Base-by-base conservation (phyloP, 2,888 invertebrate genomes). In the Brachyptera risi region DNA sequence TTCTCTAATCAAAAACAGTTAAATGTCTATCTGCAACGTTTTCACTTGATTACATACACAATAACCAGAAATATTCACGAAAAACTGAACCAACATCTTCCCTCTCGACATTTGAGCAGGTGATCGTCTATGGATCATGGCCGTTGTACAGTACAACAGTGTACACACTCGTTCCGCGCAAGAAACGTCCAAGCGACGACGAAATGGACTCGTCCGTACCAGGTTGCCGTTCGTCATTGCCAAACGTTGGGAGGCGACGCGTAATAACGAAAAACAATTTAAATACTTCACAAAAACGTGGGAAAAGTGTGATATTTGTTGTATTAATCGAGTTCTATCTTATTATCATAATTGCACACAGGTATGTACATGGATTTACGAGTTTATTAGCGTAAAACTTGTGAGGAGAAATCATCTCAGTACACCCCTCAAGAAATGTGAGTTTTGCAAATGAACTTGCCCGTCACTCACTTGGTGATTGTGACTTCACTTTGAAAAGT, bases 51-150 rank as follows among this genome's bases (percentile, higher is more conserved):
- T 19, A 3, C 11, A 17, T 44, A 19, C 19, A 44, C 19, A 44
- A 44, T 44, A 21, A 44, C n/a, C 19, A 44, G 11, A 19, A 21
- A n/a, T 44, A 17, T 21, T 44, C 19, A n/a, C 23, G 5, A 19
- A 42, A 54, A 42, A 37, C 58, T 9, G 13, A 21, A 19, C 42
- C 26, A 50, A 56, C 63, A 63, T 63, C 49, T 60, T 63, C 50
- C 23, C 44, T 38, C 61, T 26, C 57, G 54, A 56, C 58, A 44
- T 61, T 56, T 58, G 35, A 64, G 65, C 65, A 65, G 65, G 65
- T 65, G 65, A 65, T 60, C 62, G 57, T 51, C 27, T 49, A 60
- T 40, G 56, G 58, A 64, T 63, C 64, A 65, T 65, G 65, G 65
- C 65, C 64, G 65, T 61, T 31, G 31, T 31, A 31, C 5, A 5